Base-by-base conservation (phyloP, 2,888 invertebrate species). In the Pherbina coryleti region DNA sequence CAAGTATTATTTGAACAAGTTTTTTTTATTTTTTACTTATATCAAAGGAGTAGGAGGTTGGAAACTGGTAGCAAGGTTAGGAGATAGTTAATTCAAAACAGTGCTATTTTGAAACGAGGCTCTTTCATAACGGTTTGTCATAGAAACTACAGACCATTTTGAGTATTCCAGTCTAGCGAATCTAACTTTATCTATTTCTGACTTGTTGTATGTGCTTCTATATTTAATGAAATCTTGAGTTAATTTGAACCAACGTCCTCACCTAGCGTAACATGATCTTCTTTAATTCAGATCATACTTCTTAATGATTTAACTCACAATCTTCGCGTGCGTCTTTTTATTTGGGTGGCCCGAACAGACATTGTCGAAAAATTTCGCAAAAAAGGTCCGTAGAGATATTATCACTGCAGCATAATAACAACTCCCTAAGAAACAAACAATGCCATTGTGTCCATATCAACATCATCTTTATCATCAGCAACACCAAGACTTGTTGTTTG, bases 291-390 rank as follows among this genome's bases (percentile, higher is more conserved):
- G 14, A 11, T 14, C 44, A n/a, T n/a, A n/a, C n/a, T n/a, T n/a
- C n/a, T n/a, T n/a, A n/a, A n/a, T 14, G 44, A 44, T 44, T 44
- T 44, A 44, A 44, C 2, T 11, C 3, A 11, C 11, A 11, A 1
- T 44, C 44, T 11, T 60, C 14, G 14, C 19, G 37, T 34, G n/a
- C 37, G 37, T 22, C 28, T 66, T 34, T 11, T 67, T 37, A n/a
- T 67, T n/a, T 67, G 67, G 67, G 67, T 67, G 67, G 67, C 67
- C 67, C 49, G 1, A 66, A 37, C 37, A 25, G 57, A 60, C 57
- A 60, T 25, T 37, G 67, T 17, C 53, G 25, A 11, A 22, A 31
- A 0, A 17, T 3, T 31, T 11, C 14, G 8, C 2, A 28, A 28
- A 34, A n/a, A 31, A 31, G n/a, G 3, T 31, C 34, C 11, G 31